These are phyloP conservation scores for Brachyistius frenatus DNA, from an alignment of 2,113 vertebrate genomes.

Conservation along the genomic window DNA sequence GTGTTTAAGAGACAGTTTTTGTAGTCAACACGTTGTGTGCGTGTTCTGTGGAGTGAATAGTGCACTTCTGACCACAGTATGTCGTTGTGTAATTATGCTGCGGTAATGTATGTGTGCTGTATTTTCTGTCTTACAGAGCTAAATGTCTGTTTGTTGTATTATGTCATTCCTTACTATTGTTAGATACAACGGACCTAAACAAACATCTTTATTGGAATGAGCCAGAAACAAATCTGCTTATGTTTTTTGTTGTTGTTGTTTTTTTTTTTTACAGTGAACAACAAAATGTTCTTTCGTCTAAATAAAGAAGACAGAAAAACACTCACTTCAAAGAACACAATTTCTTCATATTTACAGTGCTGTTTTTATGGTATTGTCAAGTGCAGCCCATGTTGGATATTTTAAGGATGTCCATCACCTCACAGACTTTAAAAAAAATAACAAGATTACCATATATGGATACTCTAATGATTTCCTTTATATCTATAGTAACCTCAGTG, in stretches of 20 bases:
- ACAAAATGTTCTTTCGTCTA: neutral
- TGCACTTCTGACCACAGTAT: constrained; percentile 41
- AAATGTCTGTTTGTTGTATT: constrained; percentile 12
- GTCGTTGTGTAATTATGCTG: constrained; percentile 26
- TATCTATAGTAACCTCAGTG: too few relatives aligned
- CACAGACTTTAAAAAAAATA: too few relatives aligned
- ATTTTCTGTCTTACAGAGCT: constrained; percentile 4
- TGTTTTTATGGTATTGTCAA: neutral
- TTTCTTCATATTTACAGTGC: neutral
- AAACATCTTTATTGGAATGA: neutral
- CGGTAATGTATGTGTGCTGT: constrained; percentile 19
- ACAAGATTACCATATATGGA: too few relatives aligned
- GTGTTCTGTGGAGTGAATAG: constrained; percentile 17
- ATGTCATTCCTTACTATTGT: constrained; percentile 23
- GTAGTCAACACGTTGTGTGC: constrained; percentile 20
- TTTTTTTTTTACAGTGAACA: constrained; percentile 19
- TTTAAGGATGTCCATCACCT: neutral
- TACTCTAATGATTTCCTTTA: too few relatives aligned
- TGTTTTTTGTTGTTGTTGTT: neutral
- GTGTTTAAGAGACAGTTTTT: constrained; percentile 21
- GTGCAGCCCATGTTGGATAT: neutral
- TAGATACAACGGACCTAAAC: constrained; percentile 14
- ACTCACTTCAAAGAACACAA: neutral
- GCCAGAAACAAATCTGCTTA: neutral
- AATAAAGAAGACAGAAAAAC: constrained; percentile 31